phyloP scores from a whole-genome alignment of 2,888 invertebrate genomes.

The Lasioglossum vierecki region DNA sequence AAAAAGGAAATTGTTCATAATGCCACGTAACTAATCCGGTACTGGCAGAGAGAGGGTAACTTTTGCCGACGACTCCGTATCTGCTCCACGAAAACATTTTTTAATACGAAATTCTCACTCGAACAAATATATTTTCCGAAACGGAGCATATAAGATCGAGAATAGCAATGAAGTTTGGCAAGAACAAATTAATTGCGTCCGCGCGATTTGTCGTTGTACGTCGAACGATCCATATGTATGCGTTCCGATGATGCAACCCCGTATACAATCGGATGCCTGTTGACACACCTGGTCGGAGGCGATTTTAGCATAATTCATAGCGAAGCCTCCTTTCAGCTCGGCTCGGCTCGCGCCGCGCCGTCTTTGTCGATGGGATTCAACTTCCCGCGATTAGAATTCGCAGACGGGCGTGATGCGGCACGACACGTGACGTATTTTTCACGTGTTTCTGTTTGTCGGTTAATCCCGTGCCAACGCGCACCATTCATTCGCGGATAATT shows the following conservation, averaged over 20 bases:
- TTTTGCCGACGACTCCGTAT: too few relatives aligned
- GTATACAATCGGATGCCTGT: slow-evolving; percentile 59
- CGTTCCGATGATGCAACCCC: slow-evolving; percentile 68
- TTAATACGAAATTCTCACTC: not conserved
- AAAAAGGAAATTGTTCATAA: too few relatives aligned
- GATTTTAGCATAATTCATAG: slow-evolving; percentile 70
- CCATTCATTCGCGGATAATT: slow-evolving; percentile 56
- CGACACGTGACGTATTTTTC: slow-evolving; percentile 45
- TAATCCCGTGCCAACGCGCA: slow-evolving; percentile 50
- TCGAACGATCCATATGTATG: slow-evolving; percentile 72
- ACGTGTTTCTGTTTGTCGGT: slow-evolving; percentile 40
- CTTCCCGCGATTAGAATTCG: slow-evolving; percentile 39
- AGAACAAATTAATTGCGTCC: slow-evolving; percentile 65
- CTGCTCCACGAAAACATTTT: too few relatives aligned
- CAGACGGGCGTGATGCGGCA: slow-evolving; percentile 23
- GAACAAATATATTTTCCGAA: not conserved
- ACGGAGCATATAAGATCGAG: not conserved
- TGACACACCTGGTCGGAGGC: slow-evolving; percentile 69
- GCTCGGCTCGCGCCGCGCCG: slow-evolving; percentile 57
- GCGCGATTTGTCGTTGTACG: slow-evolving; percentile 69
- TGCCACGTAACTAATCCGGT: too few relatives aligned
- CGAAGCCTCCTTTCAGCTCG: slow-evolving; percentile 57
- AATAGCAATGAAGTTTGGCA: not conserved
- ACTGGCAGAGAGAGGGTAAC: too few relatives aligned
- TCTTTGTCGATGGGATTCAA: slow-evolving; percentile 46